phyloP scores from a whole-genome alignment of 2,797 vertebrate genomes.

The Antrozous pallidus region DNA sequence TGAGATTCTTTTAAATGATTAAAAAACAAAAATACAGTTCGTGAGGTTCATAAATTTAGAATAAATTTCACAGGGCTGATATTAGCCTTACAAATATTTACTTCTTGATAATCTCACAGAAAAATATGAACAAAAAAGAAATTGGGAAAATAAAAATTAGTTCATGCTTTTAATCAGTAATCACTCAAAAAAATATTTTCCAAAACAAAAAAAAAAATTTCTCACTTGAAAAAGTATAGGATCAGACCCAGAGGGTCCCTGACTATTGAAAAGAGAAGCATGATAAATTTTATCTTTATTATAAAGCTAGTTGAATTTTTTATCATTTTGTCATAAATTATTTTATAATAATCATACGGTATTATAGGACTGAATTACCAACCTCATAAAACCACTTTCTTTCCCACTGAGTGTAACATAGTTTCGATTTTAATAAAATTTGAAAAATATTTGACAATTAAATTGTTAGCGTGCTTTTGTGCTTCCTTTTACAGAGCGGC shows the following conservation, averaged over 20 bases:
- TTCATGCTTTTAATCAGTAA: not conserved
- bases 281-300: not conserved
- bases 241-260: not conserved
- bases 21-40: not conserved
- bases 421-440: constrained; percentile 13
- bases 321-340: not conserved
- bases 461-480: not conserved
- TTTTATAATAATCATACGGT: not conserved
- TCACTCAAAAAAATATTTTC: not conserved
- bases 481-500: not conserved
- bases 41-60: not conserved
- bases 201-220: not conserved
- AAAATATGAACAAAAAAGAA: not conserved
- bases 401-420: not conserved
- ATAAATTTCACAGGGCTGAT: not conserved
- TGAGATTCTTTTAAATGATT: not conserved
- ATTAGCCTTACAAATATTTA: not conserved
- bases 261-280: not conserved
- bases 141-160: not conserved
- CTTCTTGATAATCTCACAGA: not conserved
- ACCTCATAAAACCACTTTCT: not conserved
- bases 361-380: not conserved
- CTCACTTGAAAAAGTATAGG: not conserved
- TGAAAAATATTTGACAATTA: constrained; percentile 21
- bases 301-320: not conserved